Evolutionary conservation across 2,797 vertebrate genomes (phyloP).

Genomic region (Morus bassanus): DNA sequence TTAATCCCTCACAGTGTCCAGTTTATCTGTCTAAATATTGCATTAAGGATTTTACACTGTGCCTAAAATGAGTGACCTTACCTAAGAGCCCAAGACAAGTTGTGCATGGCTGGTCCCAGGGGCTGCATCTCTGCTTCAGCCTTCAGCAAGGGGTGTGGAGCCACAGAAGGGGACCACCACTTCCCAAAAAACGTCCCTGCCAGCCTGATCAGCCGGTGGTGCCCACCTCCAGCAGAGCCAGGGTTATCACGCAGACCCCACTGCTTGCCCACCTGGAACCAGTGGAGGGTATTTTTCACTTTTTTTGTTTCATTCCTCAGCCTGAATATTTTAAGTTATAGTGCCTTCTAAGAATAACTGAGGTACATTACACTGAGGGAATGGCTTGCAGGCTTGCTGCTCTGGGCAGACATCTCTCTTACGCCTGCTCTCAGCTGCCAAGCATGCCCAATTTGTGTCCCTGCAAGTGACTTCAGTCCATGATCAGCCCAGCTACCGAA

Average conservation of each 20-base stretch:
- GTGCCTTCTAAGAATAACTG: background rate
- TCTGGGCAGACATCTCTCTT: background rate
- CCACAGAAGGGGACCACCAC: background rate
- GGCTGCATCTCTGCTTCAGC: background rate
- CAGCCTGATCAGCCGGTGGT: rapidly evolving
- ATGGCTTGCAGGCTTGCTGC: background rate
- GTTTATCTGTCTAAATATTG: background rate
- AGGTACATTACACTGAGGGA: background rate
- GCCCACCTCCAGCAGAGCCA: background rate
- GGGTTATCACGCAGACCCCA: no score
- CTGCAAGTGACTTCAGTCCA: no score
- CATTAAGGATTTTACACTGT: background rate
- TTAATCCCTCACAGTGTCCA: background rate
- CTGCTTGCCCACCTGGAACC: background rate
- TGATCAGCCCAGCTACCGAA: no score
- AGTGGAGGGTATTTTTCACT: background rate
- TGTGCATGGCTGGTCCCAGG: background rate
- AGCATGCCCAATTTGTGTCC: background rate
- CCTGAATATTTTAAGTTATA: no score
- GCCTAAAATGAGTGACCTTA: background rate
- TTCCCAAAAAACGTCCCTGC: rapidly evolving
- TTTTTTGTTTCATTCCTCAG: background rate
- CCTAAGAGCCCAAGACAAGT: background rate
- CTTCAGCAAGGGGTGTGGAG: background rate
- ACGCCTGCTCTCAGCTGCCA: background rate